Conservation (phyloP, 2,797 vertebrate genomes). For the Crax fasciolata region DNA sequence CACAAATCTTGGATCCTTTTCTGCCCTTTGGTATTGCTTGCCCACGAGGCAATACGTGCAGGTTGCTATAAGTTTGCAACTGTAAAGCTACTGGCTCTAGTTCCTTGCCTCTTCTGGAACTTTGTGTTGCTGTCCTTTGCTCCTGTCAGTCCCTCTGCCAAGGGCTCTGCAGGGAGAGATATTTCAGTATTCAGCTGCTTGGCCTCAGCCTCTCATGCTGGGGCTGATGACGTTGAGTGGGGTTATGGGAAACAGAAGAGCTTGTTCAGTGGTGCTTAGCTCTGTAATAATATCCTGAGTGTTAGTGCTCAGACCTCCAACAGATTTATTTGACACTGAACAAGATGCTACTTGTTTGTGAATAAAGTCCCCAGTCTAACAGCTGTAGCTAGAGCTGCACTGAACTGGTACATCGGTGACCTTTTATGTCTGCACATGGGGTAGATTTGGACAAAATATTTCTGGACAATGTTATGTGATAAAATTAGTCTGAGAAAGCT, state of each 20-base stretch:
- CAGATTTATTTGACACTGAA: not conserved
- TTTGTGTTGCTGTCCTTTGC: accelerated
- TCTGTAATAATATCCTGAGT: not conserved
- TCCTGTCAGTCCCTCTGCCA: not conserved
- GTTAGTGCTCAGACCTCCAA: not conserved
- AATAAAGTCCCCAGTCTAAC: accelerated
- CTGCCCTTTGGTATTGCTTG: not conserved
- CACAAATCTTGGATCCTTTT: not conserved
- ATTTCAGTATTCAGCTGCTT: not conserved
- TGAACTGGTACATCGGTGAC: not conserved
- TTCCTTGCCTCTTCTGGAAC: not conserved
- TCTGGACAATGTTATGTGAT: not conserved
- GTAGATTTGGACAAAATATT: not conserved
- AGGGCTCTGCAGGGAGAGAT: not conserved
- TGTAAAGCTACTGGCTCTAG: not conserved
- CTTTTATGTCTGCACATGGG: not conserved
- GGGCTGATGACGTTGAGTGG: not conserved
- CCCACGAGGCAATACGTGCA: not conserved
- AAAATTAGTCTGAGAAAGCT: not conserved
- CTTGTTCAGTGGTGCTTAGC: not conserved
- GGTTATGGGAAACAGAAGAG: not conserved
- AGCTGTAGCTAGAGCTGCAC: not conserved
- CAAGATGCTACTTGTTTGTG: not conserved
- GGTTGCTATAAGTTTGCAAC: not conserved
- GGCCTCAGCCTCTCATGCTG: not conserved